Evolutionary conservation across 2,797 vertebrate species (phyloP).

Genomic region (Xenopus petersii): DNA sequence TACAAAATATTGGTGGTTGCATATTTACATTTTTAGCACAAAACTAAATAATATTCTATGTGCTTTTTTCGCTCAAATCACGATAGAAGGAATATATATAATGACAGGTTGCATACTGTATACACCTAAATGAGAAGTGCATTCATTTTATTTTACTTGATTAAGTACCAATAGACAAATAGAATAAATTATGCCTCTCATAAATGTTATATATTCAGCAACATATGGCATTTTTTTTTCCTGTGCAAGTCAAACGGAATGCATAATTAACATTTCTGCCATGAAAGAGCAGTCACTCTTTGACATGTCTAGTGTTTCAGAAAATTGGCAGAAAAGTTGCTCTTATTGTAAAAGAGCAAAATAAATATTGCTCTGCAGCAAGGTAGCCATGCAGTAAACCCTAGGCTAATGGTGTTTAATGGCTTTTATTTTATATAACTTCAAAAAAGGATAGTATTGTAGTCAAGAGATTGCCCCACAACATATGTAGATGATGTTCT

Average conservation of each 20-base stretch:
- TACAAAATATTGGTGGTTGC: no score
- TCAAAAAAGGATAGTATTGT: no score
- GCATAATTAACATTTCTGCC: slow-evolving; percentile 43
- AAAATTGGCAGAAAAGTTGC: slow-evolving; percentile 2
- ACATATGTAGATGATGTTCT: no score
- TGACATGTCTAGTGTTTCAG: slow-evolving; percentile 7
- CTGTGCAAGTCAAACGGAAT: slow-evolving; percentile 36
- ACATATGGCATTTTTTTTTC: slow-evolving; percentile 37
- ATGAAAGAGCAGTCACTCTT: slow-evolving; percentile 27
- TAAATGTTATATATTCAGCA: slow-evolving; percentile 41
- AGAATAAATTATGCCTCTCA: slow-evolving; percentile 42
- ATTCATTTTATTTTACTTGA: slow-evolving; percentile 36
- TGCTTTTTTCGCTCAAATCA: no score
- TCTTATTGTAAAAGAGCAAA: background rate
- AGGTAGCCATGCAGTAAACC: background rate
- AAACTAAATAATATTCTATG: no score
- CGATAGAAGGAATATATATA: no score
- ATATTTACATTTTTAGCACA: no score
- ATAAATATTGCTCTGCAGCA: background rate
- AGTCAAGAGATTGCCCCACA: no score
- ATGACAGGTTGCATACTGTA: background rate
- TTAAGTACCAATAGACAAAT: slow-evolving; percentile 43
- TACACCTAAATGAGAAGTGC: slow-evolving; percentile 20
- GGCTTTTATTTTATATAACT: no score
- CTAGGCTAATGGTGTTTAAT: no score